Base-by-base conservation (phyloP, 2,113 vertebrate genomes). In the Odocoileus hemionus region DNA sequence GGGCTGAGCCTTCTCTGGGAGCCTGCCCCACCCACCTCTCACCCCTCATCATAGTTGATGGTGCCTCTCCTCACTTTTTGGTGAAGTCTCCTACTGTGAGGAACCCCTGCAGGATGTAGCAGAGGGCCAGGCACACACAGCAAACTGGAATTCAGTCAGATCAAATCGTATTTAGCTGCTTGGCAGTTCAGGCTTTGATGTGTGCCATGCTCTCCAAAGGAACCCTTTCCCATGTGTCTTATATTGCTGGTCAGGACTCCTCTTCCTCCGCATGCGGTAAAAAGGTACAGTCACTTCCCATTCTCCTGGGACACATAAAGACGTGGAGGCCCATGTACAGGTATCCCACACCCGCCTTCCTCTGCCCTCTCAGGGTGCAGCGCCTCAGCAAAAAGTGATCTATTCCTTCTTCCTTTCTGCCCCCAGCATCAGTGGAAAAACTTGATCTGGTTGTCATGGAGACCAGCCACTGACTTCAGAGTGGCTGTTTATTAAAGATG, bases 401-500 rank as follows among this genome's bases (percentile, higher is more conserved):
- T 54, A 17, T 88, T 61, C 70, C 86, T 95, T 88, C 92, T 94
- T 94, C 52, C 74, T 89, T 92, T 78, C 67, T 86, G 60, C 17
- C 64, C 76, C 79, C 30, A 43, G 14, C 78, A 91, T 93, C 95
- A 70, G 89, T 94, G 91, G 97, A 67, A 97, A 95, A 91, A 87
- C 94, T 91, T 95, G 82, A 96, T 94, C 86, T 86, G 93, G 97
- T 98, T 98, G 96, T 92, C 89, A 93, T 97, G 95, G 98, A 95
- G 95, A 98, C 93, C 91, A 98, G 47, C n/a, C 88, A 55, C 95
- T 86, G 96, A 97, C 97, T 98, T 97, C 88, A 94, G 95, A 97
- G 96, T 64, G 97, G 76, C 91, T 98, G 96, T 93, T 97, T 97
- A 96, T 97, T 95, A 97, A 96, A 97, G 96, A 98, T 98, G 97